Percentiles rank a stretch among this genome's conserved stretches.
phyloP scores from a whole-genome alignment of 2,113 vertebrate genomes.

The Lepus europaeus region DNA sequence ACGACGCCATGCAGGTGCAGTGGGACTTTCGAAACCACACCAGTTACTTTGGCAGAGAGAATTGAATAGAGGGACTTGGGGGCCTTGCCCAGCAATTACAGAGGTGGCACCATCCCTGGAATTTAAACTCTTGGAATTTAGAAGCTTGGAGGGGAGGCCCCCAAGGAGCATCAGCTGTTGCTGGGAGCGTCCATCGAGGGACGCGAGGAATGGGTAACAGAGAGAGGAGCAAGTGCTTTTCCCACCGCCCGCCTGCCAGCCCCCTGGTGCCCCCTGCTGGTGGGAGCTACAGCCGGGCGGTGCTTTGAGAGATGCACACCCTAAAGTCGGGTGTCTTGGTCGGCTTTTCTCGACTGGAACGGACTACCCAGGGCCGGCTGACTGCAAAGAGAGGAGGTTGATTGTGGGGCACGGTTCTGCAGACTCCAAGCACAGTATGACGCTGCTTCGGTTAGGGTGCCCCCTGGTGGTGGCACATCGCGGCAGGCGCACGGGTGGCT shows the following conservation, averaged over 20 bases:
- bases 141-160: not conserved
- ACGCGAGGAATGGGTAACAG: too few relatives aligned
- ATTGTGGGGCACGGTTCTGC: too few relatives aligned
- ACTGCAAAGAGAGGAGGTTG: too few relatives aligned
- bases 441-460: too few relatives aligned
- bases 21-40: not conserved
- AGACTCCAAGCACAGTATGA: too few relatives aligned
- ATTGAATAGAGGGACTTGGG: not conserved
- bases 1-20: accelerated
- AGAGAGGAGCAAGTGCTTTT: not conserved
- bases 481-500: too few relatives aligned
- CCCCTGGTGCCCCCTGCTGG: not conserved
- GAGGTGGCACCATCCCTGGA: not conserved
- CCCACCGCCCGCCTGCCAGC: not conserved
- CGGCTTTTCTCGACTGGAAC: too few relatives aligned
- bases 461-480: too few relatives aligned
- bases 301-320: accelerated
- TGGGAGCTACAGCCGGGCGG: not conserved
- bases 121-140: too few relatives aligned
- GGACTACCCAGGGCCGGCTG: too few relatives aligned
- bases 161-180: accelerated
- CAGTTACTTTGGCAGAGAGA: not conserved
- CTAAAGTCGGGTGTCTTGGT: not conserved
- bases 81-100: not conserved
- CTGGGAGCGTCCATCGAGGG: not conserved